Evolutionary conservation across 2,888 invertebrate species (phyloP).

Genomic region (Deroplatys truncata): DNA sequence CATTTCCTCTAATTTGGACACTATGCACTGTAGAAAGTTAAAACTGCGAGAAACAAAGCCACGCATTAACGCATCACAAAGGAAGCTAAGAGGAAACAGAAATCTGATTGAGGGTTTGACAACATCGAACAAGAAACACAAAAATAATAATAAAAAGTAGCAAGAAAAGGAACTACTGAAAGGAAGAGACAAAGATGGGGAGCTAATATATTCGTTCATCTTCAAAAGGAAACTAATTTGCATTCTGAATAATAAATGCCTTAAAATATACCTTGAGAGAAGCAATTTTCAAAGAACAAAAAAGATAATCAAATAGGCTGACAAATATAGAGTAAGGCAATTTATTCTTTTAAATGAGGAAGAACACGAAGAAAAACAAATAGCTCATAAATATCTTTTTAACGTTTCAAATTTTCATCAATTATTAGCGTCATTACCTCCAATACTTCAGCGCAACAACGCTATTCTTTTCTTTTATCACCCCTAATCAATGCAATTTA

Average conservation of each 20-base stretch:
- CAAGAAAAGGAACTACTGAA: not conserved
- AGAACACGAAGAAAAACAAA: not conserved
- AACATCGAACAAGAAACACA: too few species aligned
- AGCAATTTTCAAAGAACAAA: not conserved
- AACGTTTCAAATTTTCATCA: not conserved
- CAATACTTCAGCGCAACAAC: not conserved
- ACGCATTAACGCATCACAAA: too few species aligned
- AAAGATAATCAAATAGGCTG: not conserved
- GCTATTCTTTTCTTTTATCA: not conserved
- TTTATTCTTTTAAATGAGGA: not conserved
- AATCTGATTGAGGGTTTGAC: too few species aligned
- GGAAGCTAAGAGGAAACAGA: too few species aligned
- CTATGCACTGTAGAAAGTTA: too few species aligned
- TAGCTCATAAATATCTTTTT: not conserved
- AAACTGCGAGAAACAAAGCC: too few species aligned
- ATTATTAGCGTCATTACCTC: not conserved
- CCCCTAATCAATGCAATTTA: not conserved
- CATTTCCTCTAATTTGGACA: too few species aligned
- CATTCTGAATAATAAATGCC: not conserved
- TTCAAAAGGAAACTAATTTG: not conserved
- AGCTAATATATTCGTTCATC: not conserved
- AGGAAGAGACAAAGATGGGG: not conserved
- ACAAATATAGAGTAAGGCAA: not conserved
- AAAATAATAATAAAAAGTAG: not conserved
- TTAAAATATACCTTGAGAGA: not conserved